Conservation (phyloP, 1,140 invertebrate genomes). For the Drosophila ogumai region DNA sequence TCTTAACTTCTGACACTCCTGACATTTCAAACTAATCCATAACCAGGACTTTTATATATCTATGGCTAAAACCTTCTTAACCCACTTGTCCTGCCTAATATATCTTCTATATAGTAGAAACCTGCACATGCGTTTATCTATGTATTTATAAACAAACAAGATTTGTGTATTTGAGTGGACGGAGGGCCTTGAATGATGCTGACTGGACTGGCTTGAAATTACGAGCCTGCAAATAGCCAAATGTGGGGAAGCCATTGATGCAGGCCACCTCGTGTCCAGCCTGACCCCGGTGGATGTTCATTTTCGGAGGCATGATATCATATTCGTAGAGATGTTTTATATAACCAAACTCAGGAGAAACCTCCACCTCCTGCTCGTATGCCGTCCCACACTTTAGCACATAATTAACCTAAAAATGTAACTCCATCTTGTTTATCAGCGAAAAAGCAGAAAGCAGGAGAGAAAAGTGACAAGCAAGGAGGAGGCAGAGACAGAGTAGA, state of each 20-base stretch:
- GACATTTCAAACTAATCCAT: background rate
- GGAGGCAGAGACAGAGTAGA: conserved; percentile 4
- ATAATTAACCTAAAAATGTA: conserved; percentile 85
- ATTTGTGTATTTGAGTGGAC: conserved; percentile 39
- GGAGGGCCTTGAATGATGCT: conserved; percentile 34
- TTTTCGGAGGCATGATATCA: conserved; percentile 44
- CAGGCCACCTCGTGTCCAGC: conserved; percentile 1
- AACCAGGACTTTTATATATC: background rate
- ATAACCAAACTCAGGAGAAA: conserved; percentile 26
- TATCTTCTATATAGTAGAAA: background rate
- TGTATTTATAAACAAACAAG: conserved; percentile 39
- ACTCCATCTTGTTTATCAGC: conserved; percentile 84
- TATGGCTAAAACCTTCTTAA: background rate
- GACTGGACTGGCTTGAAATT: conserved; percentile 37
- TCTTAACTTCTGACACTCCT: no score
- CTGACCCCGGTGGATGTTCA: background rate
- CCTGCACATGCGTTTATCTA: conserved; percentile 11
- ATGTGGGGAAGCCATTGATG: conserved; percentile 29
- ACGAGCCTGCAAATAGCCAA: conserved; percentile 31
- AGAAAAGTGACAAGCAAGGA: conserved; percentile 11
- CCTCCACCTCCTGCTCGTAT: conserved; percentile 3
- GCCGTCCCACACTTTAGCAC: conserved; percentile 77
- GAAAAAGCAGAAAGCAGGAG: conserved; percentile 61
- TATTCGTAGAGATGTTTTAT: conserved; percentile 35
- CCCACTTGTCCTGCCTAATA: background rate